Evolutionary conservation across 2,797 vertebrate genomes (phyloP).

Genomic region (Scomberomorus guttatus): DNA sequence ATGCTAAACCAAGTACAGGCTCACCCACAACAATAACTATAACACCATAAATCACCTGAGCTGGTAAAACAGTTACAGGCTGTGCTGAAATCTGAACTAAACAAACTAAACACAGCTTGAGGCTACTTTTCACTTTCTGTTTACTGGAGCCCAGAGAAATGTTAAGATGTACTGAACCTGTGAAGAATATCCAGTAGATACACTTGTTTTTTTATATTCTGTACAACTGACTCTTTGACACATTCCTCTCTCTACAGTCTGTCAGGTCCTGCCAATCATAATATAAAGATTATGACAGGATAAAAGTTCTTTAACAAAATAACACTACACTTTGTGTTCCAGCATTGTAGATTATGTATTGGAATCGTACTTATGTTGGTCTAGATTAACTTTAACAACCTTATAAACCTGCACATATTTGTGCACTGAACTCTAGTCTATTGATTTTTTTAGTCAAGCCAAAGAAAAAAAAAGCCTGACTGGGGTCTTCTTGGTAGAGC

Average conservation of each 20-base stretch:
- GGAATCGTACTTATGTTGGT: neutral
- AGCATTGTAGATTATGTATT: constrained; percentile 2
- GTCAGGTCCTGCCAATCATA: neutral
- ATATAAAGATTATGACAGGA: neutral
- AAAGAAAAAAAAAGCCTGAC: neutral
- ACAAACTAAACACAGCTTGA: constrained; percentile 49
- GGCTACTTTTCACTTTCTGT: constrained; percentile 39
- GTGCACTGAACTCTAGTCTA: constrained; percentile 17
- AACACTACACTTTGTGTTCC: neutral
- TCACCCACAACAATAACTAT: constrained; percentile 10
- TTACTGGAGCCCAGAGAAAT: constrained; percentile 26
- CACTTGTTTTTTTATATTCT: constrained; percentile 10
- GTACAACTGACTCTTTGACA: constrained; percentile 1
- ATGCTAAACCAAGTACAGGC: constrained; percentile 2
- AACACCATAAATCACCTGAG: constrained; percentile 43
- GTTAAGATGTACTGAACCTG: constrained; percentile 20
- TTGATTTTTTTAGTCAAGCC: constrained; percentile 15
- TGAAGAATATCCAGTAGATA: constrained; percentile 8
- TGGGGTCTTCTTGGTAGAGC: constrained; percentile 10
- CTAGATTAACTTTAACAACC: neutral
- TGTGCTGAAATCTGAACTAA: constrained; percentile 39
- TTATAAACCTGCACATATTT: neutral
- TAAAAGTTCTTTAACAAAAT: constrained; percentile 16
- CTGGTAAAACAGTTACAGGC: constrained; percentile 29
- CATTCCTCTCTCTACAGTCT: neutral